phyloP scores from a whole-genome alignment of 53 echinoderm and acorn worm genomes.

The Patiria pectinifera region DNA sequence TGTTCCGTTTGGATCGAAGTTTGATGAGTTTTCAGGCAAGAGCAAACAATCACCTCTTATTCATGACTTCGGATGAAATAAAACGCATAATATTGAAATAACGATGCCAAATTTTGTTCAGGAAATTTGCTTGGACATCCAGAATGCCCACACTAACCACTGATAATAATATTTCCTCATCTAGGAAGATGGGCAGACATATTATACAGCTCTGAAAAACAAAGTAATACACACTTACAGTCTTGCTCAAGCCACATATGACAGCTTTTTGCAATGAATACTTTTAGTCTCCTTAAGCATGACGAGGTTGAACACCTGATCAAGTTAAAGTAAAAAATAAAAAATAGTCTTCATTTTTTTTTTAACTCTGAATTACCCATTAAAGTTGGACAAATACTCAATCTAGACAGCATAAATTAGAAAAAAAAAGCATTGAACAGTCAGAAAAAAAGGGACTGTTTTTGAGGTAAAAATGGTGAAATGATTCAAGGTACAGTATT shows the following conservation, averaged over 20 bases:
- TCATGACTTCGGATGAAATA: too few relatives aligned
- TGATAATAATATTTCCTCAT: conserved; percentile 40
- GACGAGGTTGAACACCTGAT: background rate
- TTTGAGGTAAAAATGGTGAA: background rate
- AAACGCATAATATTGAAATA: background rate
- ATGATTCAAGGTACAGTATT: background rate
- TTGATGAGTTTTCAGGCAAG: too few relatives aligned
- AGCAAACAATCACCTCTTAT: too few relatives aligned
- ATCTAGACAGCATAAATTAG: too few relatives aligned
- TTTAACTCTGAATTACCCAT: background rate
- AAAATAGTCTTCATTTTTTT: too few relatives aligned
- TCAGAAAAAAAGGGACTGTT: background rate
- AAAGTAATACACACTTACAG: background rate
- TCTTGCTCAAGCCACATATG: background rate
- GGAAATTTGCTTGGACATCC: background rate
- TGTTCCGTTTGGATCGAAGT: too few relatives aligned
- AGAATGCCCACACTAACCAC: background rate
- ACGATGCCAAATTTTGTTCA: background rate
- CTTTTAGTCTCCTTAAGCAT: too few relatives aligned
- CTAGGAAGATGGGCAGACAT: conserved; percentile 40
- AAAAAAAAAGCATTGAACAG: background rate
- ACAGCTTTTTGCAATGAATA: background rate
- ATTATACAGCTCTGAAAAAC: conserved; percentile 17
- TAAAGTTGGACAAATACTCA: background rate
- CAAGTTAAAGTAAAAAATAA: background rate